Conservation (phyloP, 1,140 invertebrate genomes). For the Hylaeus anthracinus region DNA sequence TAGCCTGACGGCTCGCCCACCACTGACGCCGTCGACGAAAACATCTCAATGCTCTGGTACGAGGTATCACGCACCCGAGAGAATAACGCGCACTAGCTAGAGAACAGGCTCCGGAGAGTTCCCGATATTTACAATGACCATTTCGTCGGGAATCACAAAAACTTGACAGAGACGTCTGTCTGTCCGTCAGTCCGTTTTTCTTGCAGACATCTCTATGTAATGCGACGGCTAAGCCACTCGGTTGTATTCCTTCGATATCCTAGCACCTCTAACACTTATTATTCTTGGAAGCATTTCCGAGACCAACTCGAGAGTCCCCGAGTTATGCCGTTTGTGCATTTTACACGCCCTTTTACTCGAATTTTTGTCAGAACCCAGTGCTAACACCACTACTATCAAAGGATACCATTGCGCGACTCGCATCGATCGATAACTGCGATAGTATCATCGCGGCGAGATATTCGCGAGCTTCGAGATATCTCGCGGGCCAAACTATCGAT, state of each 20-base stretch:
- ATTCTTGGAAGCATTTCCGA: constrained; percentile 50
- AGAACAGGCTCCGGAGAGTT: constrained; percentile 52
- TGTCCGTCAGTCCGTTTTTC: constrained; percentile 54
- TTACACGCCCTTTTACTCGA: constrained; percentile 55
- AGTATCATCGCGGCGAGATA: constrained; percentile 22
- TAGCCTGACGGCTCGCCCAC: constrained; percentile 86
- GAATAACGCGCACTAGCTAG: constrained; percentile 36
- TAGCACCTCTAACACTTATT: constrained; percentile 18
- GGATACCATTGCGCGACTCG: constrained; percentile 61
- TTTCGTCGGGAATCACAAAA: constrained; percentile 47
- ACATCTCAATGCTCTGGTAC: constrained; percentile 78
- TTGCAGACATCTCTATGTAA: constrained; percentile 57
- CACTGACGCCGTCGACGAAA: constrained; percentile 81
- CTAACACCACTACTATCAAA: constrained; percentile 41
- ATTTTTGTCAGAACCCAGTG: constrained; percentile 39
- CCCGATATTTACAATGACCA: constrained; percentile 54
- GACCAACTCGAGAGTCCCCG: constrained; percentile 44
- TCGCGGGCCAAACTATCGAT: constrained; percentile 5
- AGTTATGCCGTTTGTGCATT: constrained; percentile 59
- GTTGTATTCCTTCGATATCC: constrained; percentile 20
- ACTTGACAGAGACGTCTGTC: constrained; percentile 59
- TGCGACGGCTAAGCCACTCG: constrained; percentile 59
- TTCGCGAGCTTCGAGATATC: constrained; percentile 27
- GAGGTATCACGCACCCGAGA: constrained; percentile 29
- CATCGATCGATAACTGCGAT: constrained; percentile 56